Evolutionary conservation across 30 jellyfish, hydroid and myxozoan species (phyloP), one percentile per base, ranked within the genome.

Genomic region (Hydractinia echinata): DNA sequence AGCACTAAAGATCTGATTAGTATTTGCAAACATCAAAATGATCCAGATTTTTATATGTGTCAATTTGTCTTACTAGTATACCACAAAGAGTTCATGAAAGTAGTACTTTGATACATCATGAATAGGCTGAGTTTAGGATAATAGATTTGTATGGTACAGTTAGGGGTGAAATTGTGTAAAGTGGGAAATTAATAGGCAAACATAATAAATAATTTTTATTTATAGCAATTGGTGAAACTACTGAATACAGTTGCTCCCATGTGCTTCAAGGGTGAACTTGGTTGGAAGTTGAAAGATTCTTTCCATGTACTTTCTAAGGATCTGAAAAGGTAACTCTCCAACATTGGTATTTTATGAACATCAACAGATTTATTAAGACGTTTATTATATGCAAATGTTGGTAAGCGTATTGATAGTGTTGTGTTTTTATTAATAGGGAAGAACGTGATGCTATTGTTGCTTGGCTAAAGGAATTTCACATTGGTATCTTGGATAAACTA

Each of bases 221-320:
- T 77, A 51, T 54, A 88, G 96, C 89, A 73, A 14, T 60, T 85
- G 51, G 71, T 83, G 20, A 85, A 72, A 7, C 82, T 83, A 76
- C 79, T 88, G 51, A 83, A 72, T 77, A 13, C 61, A n/a, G 96
- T 83, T n/a, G 87, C 94, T 18, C 96, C 96, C 4, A 76, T 77
- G 9, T 89, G 94, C 51, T 62, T 89, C 73, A 79, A 89, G 51
- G 96, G 96, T 50, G 96, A 89, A 53, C 88, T 76, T 20, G 96
- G 96, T 15, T 89, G 96, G 96, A 89, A 80, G 53, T 51, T 84
- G n/a, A 83, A 90, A 56, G 96, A 89, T 55, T 19, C 76, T 48
- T 89, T 72, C 69, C 76, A 87, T 13, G 96, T 83, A 64, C 71
- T 89, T 61, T 20, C 67, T n/a, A 83, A 44, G 51, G 89, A 89